phyloP scores from a whole-genome alignment of 2,797 vertebrate genomes.

The Salmo trutta region DNA sequence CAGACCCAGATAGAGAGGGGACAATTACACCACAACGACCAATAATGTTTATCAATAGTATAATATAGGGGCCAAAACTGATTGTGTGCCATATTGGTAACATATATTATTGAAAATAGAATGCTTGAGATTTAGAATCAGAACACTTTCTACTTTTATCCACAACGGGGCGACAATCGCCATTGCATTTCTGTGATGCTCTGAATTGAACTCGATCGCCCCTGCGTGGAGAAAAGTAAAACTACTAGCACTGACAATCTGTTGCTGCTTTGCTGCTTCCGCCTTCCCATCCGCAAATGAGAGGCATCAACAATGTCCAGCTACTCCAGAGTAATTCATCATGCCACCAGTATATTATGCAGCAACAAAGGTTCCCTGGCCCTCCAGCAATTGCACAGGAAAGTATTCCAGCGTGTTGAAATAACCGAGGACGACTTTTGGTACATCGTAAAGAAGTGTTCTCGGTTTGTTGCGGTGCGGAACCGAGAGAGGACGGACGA shows the following conservation, averaged over 20 bases:
- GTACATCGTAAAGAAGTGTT: slow-evolving; percentile 54
- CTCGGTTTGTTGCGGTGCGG: slow-evolving; percentile 61
- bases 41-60: background rate
- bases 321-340: slow-evolving; percentile 50
- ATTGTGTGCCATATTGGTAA: background rate
- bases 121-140: background rate
- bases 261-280: slow-evolving; percentile 4
- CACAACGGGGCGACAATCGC: background rate
- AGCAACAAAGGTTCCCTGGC: slow-evolving; percentile 58
- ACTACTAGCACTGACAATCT: background rate
- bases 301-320: slow-evolving; percentile 37
- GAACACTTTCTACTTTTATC: background rate
- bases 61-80: background rate
- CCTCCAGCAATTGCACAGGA: slow-evolving; percentile 51
- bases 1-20: background rate
- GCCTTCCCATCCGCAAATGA: background rate
- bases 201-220: background rate
- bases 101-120: background rate
- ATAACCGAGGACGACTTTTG: slow-evolving; percentile 52
- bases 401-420: slow-evolving; percentile 47
- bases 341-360: slow-evolving; percentile 65
- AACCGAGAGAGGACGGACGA: slow-evolving; percentile 31
- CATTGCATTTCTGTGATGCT: background rate
- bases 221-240: background rate
- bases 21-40: background rate